phyloP scores from a whole-genome alignment of 2,888 invertebrate genomes.

The Miltochrista miniata region DNA sequence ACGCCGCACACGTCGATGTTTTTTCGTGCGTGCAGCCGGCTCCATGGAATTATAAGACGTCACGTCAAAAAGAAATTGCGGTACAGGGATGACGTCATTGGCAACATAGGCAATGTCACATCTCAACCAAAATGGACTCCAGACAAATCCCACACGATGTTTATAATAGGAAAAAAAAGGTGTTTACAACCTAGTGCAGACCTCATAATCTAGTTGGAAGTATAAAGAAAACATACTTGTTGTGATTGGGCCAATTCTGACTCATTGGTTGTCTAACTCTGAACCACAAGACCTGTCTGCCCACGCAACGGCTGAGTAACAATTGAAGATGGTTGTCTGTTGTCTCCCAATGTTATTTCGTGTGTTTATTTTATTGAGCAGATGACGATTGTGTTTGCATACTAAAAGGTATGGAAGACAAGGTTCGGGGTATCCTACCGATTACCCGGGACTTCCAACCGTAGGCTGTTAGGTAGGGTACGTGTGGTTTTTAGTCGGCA shows the following conservation, averaged over 20 bases:
- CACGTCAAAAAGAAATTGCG: too few species aligned
- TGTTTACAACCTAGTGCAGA: constrained; percentile 25
- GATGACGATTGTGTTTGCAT: too few species aligned
- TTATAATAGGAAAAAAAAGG: constrained; percentile 30
- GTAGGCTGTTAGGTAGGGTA: too few species aligned
- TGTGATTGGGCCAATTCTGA: constrained; percentile 36
- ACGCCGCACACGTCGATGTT: too few species aligned
- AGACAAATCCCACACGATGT: constrained; percentile 22
- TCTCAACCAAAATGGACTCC: not conserved
- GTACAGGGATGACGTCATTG: too few species aligned
- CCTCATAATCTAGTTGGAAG: constrained; percentile 24
- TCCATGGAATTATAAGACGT: too few species aligned
- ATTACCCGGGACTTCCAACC: too few species aligned
- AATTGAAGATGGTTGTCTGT: constrained; percentile 29
- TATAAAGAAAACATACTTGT: constrained; percentile 33
- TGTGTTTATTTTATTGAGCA: constrained; percentile 8
- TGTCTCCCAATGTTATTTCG: constrained; percentile 46
- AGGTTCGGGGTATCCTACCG: too few species aligned
- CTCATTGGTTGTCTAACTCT: constrained; percentile 28
- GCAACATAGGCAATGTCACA: too few species aligned
- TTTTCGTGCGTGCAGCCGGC: too few species aligned
- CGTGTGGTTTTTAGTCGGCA: too few species aligned
- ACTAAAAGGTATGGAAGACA: too few species aligned
- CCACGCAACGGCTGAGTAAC: constrained; percentile 44
- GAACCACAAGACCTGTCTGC: constrained; percentile 48